Base-by-base conservation (phyloP, 2,888 invertebrate genomes). In the Xestia ashworthii region DNA sequence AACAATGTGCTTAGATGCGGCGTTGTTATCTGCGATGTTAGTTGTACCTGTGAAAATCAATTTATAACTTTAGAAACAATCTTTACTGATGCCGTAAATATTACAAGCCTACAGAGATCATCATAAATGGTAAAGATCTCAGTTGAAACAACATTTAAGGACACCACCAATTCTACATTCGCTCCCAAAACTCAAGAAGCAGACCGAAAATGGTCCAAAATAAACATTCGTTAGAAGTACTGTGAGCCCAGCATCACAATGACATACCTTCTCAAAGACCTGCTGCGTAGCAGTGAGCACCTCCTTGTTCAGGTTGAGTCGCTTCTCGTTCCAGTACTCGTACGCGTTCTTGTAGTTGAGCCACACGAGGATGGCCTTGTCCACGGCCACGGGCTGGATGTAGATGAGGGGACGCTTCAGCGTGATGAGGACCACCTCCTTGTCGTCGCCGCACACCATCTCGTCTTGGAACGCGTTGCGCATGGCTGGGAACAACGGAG, bases 271-370 rank as follows among this genome's bases (percentile, higher is more conserved):
- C 83, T 96, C 96, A 67, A 97, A 95, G 5, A 97, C 97, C 91
- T 98, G 98, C 89, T 98, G 98, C 0, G 98, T 98, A 14, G 98
- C 98, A 3, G 98, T 97, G 0, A 98, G 95, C 60, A 99, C 98
- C 93, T 99, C 99, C 90, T 98, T 98, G 92, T 99, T 99, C 64
- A 99, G 96, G 89, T 98, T 99, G 9, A 99, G 98, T 8, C 99
- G 97, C 95, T 99, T 99, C 94, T 99, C 99, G 88, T 99, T 99
- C 99, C 99, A 99, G 95, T 99, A 99, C 93, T 99, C 99, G 93
- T 99, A 99, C 0, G 99, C 99, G 95, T 99, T 99, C 96, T 99
- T 99, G 93, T 99, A 99, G 96, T 99, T 99, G 84, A 99, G 97
- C 99, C 99, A 99, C 68, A 99, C 99, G 38, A 99, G 97, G 87